Conservation (phyloP, 2,797 vertebrate species). For the Schizopygopsis pylzovi region DNA sequence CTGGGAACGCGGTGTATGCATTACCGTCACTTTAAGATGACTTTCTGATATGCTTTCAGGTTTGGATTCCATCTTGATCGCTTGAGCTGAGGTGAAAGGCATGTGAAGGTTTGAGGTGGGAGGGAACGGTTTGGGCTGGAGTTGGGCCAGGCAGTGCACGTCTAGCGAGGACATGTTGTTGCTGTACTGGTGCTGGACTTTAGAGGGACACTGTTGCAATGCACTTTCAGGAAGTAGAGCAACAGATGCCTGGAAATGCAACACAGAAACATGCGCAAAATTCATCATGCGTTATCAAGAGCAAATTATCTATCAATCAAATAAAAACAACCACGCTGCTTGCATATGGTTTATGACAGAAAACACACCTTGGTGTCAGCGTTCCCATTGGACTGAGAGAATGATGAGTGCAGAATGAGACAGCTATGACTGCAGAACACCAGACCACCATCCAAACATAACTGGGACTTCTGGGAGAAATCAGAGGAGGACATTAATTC, state of each 20-base stretch:
- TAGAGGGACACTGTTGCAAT: slow-evolving; percentile 81
- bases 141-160: slow-evolving; percentile 92
- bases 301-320: not conserved
- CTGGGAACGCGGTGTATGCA: slow-evolving; percentile 88
- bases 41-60: slow-evolving; percentile 77
- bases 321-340: not conserved
- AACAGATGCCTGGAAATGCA: slow-evolving; percentile 75
- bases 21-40: slow-evolving; percentile 91
- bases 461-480: slow-evolving; percentile 71
- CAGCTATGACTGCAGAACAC: slow-evolving; percentile 99
- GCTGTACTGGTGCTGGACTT: slow-evolving; percentile 91
- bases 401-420: slow-evolving; percentile 90
- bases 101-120: slow-evolving; percentile 84
- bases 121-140: slow-evolving; percentile 87
- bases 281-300: slow-evolving; percentile 9
- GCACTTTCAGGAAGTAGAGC: slow-evolving; percentile 78
- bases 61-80: slow-evolving; percentile 83
- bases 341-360: not conserved
- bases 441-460: slow-evolving; percentile 82
- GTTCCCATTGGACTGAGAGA: slow-evolving; percentile 80
- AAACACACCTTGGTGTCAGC: slow-evolving; percentile 86
- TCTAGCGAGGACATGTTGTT: slow-evolving; percentile 95
- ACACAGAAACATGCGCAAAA: not conserved
- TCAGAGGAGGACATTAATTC: slow-evolving; percentile 14
- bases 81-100: slow-evolving; percentile 74